Percentiles rank a stretch among this genome's conserved stretches.
Evolutionary conservation across 2,797 vertebrate species (phyloP).

Genomic region (Lateolabrax maculatus): DNA sequence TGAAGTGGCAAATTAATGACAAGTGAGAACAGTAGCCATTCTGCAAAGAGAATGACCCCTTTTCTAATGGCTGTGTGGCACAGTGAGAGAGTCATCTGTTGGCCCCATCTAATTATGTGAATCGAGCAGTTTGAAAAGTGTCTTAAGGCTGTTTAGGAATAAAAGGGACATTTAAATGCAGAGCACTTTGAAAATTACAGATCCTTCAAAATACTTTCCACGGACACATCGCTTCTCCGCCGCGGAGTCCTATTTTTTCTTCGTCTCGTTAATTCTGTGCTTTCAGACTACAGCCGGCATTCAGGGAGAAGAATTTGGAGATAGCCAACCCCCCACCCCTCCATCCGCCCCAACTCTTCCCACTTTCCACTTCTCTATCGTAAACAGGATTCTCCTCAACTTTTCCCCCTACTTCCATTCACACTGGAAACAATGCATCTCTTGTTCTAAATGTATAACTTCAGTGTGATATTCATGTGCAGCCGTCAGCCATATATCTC

Average conservation of each 20-base stretch:
- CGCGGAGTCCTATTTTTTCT: conserved; percentile 48
- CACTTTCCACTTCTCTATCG: conserved; percentile 84
- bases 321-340: conserved; percentile 8
- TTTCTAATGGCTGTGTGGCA: conserved; percentile 90
- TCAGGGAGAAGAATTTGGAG: conserved; percentile 43
- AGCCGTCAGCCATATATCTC: conserved; percentile 4
- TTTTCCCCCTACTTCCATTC: conserved; percentile 33
- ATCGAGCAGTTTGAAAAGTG: conserved; percentile 94
- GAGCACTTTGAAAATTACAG: conserved; percentile 97
- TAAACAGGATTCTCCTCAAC: conserved; percentile 89
- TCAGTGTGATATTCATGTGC: conserved; percentile 18
- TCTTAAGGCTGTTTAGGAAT: conserved; percentile 99
- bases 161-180: conserved; percentile 98
- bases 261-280: conserved; percentile 89
- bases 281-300: conserved; percentile 91
- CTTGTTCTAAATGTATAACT: conserved; percentile 45
- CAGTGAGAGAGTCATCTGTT: conserved; percentile 88
- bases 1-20: conserved; percentile 99
- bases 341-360: neutral
- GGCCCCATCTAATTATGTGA: conserved; percentile 98
- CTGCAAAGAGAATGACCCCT: conserved; percentile 96
- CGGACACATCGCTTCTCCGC: conserved; percentile 81
- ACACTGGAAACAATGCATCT: conserved; percentile 37
- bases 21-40: conserved; percentile 95
- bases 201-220: conserved; percentile 96